phyloP scores from a whole-genome alignment of 2,113 vertebrate genomes.

The Myxocyprinus asiaticus region DNA sequence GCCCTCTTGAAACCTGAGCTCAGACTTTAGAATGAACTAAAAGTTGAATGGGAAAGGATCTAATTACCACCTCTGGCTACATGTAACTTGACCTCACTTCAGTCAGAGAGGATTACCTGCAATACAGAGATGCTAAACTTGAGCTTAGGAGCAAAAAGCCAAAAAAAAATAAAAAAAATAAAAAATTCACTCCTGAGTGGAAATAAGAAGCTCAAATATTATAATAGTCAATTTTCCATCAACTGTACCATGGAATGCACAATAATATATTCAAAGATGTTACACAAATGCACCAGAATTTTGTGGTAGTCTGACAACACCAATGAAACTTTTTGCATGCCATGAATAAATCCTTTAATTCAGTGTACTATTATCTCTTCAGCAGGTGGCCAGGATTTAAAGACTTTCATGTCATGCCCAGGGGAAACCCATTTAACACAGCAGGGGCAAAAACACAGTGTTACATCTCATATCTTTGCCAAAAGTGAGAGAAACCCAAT shows the following conservation, averaged over 20 bases:
- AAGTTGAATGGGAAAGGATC: slow-evolving; percentile 40
- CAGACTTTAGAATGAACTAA: slow-evolving; percentile 27
- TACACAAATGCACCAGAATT: background rate
- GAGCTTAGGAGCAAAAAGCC: background rate
- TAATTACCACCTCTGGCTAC: slow-evolving; percentile 39
- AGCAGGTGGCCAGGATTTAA: background rate
- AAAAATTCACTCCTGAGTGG: too few relatives aligned
- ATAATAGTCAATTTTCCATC: background rate
- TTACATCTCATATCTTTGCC: background rate
- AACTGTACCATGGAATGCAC: background rate
- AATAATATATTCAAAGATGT: background rate
- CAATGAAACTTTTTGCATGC: background rate
- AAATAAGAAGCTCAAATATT: background rate
- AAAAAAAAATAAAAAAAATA: too few relatives aligned
- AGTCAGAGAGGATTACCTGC: slow-evolving; percentile 8
- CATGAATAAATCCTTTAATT: background rate
- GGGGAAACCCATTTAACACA: background rate
- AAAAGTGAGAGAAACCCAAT: background rate
- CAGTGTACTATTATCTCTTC: background rate
- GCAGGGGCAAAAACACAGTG: background rate
- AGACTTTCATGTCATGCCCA: background rate
- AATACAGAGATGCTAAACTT: slow-evolving; percentile 12
- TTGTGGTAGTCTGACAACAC: background rate
- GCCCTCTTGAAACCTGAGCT: slow-evolving; percentile 39
- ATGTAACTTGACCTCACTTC: slow-evolving; percentile 30